Evolutionary conservation across 1,140 invertebrate genomes (phyloP).

Genomic region (Euwallacea fornicatus): DNA sequence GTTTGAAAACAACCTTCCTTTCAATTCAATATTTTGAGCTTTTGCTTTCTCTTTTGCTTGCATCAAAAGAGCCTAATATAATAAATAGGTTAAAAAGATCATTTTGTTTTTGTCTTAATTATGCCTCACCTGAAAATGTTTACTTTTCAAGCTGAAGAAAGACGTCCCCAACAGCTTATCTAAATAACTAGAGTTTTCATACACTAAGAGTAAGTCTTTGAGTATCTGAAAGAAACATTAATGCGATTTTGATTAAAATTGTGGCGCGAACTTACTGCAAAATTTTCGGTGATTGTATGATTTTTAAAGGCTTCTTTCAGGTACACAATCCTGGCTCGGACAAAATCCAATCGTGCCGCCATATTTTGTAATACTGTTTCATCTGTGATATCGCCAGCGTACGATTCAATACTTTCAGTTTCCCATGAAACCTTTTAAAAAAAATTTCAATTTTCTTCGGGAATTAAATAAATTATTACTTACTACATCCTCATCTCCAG

Average conservation of each 20-base stretch:
- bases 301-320: constrained; percentile 48
- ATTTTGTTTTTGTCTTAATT: not conserved
- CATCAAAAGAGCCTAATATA: constrained; percentile 38
- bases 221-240: constrained; percentile 60
- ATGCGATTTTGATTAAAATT: not conserved
- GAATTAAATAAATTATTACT: not conserved
- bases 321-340: constrained; percentile 48
- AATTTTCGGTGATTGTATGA: constrained; percentile 46
- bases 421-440: constrained; percentile 70
- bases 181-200: constrained; percentile 83
- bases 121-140: constrained; percentile 48
- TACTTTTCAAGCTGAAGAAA: constrained; percentile 65
- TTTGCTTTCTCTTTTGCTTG: constrained; percentile 51
- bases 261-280: constrained; percentile 42
- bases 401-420: constrained; percentile 70
- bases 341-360: constrained; percentile 50
- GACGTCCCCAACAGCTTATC: constrained; percentile 82
- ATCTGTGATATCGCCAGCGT: constrained; percentile 49
- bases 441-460: not conserved
- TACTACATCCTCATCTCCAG: constrained; percentile 55
- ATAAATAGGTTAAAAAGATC: not conserved
- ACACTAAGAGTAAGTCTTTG: constrained; percentile 76
- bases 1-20: constrained; percentile 46
- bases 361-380: constrained; percentile 50
- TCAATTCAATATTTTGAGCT: constrained; percentile 47